Base-by-base conservation (phyloP, 2,888 invertebrate species). In the Leptura quadrifasciata region DNA sequence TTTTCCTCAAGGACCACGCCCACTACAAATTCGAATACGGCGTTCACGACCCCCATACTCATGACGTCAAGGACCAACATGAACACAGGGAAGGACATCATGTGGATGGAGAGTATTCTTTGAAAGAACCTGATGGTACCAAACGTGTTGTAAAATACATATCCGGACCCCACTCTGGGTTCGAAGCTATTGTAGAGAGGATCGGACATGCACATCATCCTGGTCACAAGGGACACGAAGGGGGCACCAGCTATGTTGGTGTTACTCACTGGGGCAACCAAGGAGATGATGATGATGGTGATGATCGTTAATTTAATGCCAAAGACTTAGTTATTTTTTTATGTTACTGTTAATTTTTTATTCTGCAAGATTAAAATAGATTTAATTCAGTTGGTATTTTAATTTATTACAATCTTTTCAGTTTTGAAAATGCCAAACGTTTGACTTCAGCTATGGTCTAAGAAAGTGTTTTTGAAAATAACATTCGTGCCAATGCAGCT, bases 101-200 rank as follows among this genome's bases (percentile, higher is more conserved):
- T 15, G 88, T 88, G 31, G 86, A 86, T 64, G 89, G 89, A 27
- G 84, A 81, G 10, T 89, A 89, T 82, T 83, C 84, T 63, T 75
- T 89, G 15, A 83, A 87, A 47, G 88, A 89, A 80, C 85, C 89
- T 27, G 89, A 89, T 80, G 89, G 89, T 76, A 88, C 88, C 76
- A 84, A 84, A 17, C 85, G 89, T 12, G 83, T 87, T 12, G 89
- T 89, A 8, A 86, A 89, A 76, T 89, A 89, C 83, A 85, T 60
- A 21, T 72, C 76, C 0, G 72, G 63, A 35, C 79, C 76, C 17
- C 82, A 84, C 68, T 71, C 72, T 15, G 84, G 84, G 0, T 83
- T 84, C 71, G 80, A 84, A 55, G 84, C 84, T 18, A 81, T 84
- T 0, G 84, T 84, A 12, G 81, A 80, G 57, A 74, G 84, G 15